Conservation (phyloP, 2,113 vertebrate genomes). For the Heliornis fulica region DNA sequence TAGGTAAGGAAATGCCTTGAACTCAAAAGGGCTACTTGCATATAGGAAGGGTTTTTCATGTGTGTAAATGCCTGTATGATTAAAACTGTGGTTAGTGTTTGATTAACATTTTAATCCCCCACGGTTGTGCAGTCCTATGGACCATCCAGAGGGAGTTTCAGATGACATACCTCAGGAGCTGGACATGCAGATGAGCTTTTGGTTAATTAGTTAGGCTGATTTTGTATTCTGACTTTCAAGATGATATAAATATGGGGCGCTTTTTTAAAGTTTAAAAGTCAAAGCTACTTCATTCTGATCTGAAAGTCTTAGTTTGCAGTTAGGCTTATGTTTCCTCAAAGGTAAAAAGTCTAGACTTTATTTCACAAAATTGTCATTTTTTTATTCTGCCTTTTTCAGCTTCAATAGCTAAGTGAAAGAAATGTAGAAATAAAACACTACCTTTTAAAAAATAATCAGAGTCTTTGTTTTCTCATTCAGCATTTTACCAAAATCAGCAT, state of each 20-base stretch:
- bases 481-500: not conserved
- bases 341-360: not conserved
- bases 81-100: slow-evolving; percentile 4
- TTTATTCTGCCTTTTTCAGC: not conserved
- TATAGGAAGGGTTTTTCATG: not conserved
- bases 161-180: not conserved
- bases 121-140: not conserved
- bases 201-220: not conserved
- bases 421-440: not conserved
- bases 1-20: slow-evolving; percentile 28
- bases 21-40: not conserved
- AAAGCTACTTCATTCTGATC: not conserved
- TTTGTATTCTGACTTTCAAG: not conserved
- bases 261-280: not conserved
- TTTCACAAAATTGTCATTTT: not conserved
- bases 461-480: not conserved
- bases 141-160: not conserved
- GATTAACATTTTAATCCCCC: not conserved
- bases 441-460: not conserved
- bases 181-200: not conserved
- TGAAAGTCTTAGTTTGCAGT: not conserved
- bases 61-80: not conserved
- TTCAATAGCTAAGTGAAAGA: not conserved
- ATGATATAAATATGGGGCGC: not conserved
- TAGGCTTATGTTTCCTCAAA: not conserved